Conservation (phyloP, 2,113 vertebrate species). For the Garra rufa region DNA sequence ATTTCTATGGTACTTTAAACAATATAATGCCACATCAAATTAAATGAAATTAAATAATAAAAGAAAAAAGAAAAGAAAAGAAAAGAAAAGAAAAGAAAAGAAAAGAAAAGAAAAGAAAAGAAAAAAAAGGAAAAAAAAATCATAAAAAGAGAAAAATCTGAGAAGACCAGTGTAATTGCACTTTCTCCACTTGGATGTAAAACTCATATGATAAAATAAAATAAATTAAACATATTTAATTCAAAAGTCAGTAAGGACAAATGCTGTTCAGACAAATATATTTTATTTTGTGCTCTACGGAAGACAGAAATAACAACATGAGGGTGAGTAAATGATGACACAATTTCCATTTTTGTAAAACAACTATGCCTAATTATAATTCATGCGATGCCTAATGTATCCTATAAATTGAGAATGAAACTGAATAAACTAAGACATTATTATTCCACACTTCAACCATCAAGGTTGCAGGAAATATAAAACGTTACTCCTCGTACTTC, state of each 20-base stretch:
- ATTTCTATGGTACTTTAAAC: no score
- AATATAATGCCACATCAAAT: no score
- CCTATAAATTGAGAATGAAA: not conserved
- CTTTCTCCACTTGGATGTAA: no score
- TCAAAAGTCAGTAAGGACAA: not conserved
- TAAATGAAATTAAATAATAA: no score
- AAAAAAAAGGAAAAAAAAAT: no score
- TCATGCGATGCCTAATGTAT: not conserved
- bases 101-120: no score
- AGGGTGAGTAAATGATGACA: not conserved
- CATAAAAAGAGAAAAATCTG: no score
- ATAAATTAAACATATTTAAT: not conserved
- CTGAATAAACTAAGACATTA: not conserved
- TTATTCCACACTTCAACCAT: constrained; percentile 3
- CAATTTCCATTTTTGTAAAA: not conserved
- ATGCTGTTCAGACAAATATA: not conserved
- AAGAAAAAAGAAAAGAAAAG: no score
- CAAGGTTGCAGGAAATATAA: not conserved
- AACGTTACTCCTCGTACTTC: not conserved
- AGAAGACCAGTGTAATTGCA: no score
- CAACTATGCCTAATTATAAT: not conserved
- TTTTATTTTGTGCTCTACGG: not conserved
- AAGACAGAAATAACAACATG: not conserved
- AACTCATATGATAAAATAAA: no score
- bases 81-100: no score